A percentile compares a stretch with the other conserved stretches of the same genome.
These are phyloP conservation scores for Potorous gilbertii DNA, from an alignment of 2,797 vertebrate genomes.

Conservation along the genomic window DNA sequence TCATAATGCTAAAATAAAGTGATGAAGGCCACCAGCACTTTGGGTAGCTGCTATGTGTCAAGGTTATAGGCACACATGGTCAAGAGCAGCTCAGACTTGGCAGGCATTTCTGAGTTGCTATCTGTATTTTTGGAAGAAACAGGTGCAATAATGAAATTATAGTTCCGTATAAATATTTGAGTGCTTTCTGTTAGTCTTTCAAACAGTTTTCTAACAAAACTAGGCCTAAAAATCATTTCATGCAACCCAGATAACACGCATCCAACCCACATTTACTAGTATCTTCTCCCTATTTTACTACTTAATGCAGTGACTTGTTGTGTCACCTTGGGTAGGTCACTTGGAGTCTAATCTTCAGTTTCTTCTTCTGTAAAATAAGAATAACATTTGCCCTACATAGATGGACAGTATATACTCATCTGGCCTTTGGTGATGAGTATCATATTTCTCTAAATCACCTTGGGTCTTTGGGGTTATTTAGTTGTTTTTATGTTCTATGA, in stretches of 20 bases:
- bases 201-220: slow-evolving; percentile 12
- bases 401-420: background rate
- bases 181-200: background rate
- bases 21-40: background rate
- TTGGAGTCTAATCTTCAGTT: background rate
- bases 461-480: background rate
- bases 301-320: background rate
- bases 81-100: background rate
- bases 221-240: background rate
- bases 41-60: background rate
- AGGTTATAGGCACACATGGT: background rate
- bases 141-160: background rate
- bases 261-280: background rate
- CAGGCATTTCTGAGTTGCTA: background rate
- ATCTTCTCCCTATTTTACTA: slow-evolving; percentile 11
- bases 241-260: background rate
- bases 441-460: background rate
- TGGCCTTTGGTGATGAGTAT: background rate
- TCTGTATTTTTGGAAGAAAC: background rate
- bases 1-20: background rate
- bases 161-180: background rate
- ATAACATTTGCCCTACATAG: background rate
- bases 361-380: slow-evolving; percentile 14
- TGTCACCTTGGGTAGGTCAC: background rate
- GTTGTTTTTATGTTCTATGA: background rate